These are phyloP conservation scores for Linyphia triangularis DNA, from an alignment of 2,888 invertebrate genomes.

Conservation along the genomic window DNA sequence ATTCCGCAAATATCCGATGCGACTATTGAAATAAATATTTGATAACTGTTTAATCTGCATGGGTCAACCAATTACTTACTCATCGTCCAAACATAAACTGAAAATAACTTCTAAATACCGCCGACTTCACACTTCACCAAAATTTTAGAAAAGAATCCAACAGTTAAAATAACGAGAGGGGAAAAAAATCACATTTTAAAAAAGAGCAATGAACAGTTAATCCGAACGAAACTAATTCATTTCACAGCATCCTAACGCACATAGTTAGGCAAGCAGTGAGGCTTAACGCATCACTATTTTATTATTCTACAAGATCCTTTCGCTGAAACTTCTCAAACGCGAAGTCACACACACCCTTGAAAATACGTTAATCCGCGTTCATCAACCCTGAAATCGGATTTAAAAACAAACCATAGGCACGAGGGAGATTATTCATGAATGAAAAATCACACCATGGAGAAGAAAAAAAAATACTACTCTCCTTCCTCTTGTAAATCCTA, in stretches of 20 bases:
- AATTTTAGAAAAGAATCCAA: too few species aligned
- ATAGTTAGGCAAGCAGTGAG: background rate
- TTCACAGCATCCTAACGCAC: background rate
- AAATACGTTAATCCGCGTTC: slow-evolving; percentile 12
- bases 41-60: too few species aligned
- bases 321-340: background rate
- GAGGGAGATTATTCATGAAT: background rate
- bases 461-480: slow-evolving; percentile 15
- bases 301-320: too few species aligned
- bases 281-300: background rate
- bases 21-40: too few species aligned
- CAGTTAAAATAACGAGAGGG: too few species aligned
- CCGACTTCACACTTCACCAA: too few species aligned
- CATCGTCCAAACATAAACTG: too few species aligned
- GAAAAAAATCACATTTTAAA: too few species aligned
- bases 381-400: slow-evolving; percentile 13
- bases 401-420: background rate
- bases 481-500: slow-evolving; percentile 29
- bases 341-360: background rate
- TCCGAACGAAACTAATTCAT: background rate
- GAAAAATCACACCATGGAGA: background rate
- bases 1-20: too few species aligned
- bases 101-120: too few species aligned
- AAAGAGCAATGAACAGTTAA: background rate
- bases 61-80: too few species aligned